Conservation (phyloP, 2,888 invertebrate genomes). For the Oegoconia quadripuncta region DNA sequence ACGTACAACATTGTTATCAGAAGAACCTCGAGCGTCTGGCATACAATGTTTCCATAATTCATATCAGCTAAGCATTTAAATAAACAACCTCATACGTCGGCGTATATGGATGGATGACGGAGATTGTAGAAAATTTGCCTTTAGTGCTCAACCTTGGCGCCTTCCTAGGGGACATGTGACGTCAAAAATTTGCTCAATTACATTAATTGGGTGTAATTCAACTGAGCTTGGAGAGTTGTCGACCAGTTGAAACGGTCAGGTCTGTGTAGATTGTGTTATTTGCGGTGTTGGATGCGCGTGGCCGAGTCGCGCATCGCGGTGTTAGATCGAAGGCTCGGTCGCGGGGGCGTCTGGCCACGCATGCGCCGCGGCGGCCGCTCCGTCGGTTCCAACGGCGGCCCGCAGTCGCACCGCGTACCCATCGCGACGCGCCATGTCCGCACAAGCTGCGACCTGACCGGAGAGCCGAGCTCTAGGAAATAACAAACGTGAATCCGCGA, state of each 20-base stretch:
- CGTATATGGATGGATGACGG: conserved; percentile 24
- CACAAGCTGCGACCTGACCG: conserved; percentile 65
- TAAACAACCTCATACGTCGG: conserved; percentile 34
- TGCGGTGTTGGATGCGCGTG: conserved; percentile 61
- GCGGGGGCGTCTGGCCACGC: conserved; percentile 48
- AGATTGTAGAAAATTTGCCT: conserved; percentile 24
- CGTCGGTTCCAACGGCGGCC: conserved; percentile 50
- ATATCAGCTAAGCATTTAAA: conserved; percentile 28
- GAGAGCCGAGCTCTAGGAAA: conserved; percentile 52
- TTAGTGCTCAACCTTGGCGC: conserved; percentile 13
- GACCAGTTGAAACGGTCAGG: conserved; percentile 49
- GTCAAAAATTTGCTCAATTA: conserved; percentile 27
- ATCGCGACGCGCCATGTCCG: conserved; percentile 67
- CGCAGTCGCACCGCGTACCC: conserved; percentile 70
- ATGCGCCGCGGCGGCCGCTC: conserved; percentile 41
- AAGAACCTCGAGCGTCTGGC: conserved; percentile 13
- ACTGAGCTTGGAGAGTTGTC: conserved; percentile 38
- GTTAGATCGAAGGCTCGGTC: conserved; percentile 65
- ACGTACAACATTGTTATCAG: conserved; percentile 10
- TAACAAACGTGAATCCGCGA: conserved; percentile 52
- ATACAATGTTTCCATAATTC: conserved; percentile 33
- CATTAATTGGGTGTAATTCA: conserved; percentile 38
- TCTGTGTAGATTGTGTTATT: conserved; percentile 65
- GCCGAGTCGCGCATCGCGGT: conserved; percentile 52
- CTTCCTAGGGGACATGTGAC: conserved; percentile 19